A percentile compares a stretch with the other conserved stretches of the same genome.
Evolutionary conservation across 2,888 invertebrate species (phyloP).

Genomic region (Lomographa bimaculata): DNA sequence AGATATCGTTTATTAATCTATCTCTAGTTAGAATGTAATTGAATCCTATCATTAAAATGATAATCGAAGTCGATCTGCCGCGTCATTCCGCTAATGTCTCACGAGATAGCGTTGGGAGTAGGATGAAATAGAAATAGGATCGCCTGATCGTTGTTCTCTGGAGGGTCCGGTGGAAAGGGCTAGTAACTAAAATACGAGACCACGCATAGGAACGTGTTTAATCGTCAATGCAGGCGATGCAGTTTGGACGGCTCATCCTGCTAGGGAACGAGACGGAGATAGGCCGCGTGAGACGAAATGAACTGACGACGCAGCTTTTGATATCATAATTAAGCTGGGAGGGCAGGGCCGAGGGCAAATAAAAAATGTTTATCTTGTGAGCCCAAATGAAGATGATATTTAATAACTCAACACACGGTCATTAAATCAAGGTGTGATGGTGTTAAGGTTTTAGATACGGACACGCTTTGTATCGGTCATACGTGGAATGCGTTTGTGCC

Average conservation of each 20-base stretch:
- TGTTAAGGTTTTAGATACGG: slow-evolving; percentile 45
- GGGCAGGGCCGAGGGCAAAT: slow-evolving; percentile 51
- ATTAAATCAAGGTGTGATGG: slow-evolving; percentile 56
- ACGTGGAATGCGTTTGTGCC: slow-evolving; percentile 36
- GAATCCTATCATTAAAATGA: slow-evolving; percentile 44
- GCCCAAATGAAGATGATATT: slow-evolving; percentile 66
- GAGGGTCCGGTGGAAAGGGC: slow-evolving; percentile 35
- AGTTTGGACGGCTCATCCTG: slow-evolving; percentile 56
- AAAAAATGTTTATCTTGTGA: slow-evolving; percentile 73
- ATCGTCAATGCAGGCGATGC: slow-evolving; percentile 67
- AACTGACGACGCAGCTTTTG: slow-evolving; percentile 70
- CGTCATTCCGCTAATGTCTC: slow-evolving; percentile 61
- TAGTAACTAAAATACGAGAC: slow-evolving; percentile 72
- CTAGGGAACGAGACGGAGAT: slow-evolving; percentile 55
- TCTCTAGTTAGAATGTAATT: slow-evolving; percentile 51
- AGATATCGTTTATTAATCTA: slow-evolving; percentile 52
- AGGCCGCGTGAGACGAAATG: slow-evolving; percentile 49
- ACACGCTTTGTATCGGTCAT: slow-evolving; percentile 39
- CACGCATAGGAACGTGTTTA: slow-evolving; percentile 81
- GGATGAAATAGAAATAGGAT: slow-evolving; percentile 57
- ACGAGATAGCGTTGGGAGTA: slow-evolving; percentile 48
- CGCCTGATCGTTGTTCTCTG: slow-evolving; percentile 45
- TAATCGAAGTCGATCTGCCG: slow-evolving; percentile 53
- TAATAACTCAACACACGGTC: slow-evolving; percentile 63
- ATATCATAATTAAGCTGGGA: slow-evolving; percentile 75